Percentiles rank a stretch among this genome's conserved stretches.
These are phyloP conservation scores for Dunckerocampus dactyliophorus DNA, from an alignment of 2,113 vertebrate species.

Conservation along the genomic window DNA sequence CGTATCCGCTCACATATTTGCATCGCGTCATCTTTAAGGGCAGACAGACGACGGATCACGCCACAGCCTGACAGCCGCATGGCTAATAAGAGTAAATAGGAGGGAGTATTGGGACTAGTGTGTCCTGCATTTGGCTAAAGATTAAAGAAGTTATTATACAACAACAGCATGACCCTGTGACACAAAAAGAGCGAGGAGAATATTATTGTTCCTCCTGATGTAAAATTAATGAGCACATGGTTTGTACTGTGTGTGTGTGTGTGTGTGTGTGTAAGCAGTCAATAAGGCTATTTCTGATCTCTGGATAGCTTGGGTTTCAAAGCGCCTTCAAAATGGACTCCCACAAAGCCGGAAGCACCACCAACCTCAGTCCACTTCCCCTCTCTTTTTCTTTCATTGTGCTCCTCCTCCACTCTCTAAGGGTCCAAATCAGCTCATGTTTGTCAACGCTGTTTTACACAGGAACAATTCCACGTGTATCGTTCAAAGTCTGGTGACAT, in stretches of 20 bases:
- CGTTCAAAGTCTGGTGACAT: too few relatives aligned
- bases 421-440: too few relatives aligned
- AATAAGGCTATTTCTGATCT: constrained; percentile 74
- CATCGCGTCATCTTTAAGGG: constrained; percentile 68
- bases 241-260: constrained; percentile 49
- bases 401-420: constrained; percentile 45
- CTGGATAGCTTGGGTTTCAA: constrained; percentile 77
- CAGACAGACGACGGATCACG: constrained; percentile 53
- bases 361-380: constrained; percentile 55
- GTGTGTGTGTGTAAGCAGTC: constrained; percentile 62
- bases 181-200: constrained; percentile 24
- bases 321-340: constrained; percentile 70
- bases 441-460: too few relatives aligned
- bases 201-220: constrained; percentile 49
- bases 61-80: constrained; percentile 53
- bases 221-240: constrained; percentile 52
- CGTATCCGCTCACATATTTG: constrained; percentile 59
- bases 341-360: constrained; percentile 67
- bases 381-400: constrained; percentile 40
- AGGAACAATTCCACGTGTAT: too few relatives aligned
- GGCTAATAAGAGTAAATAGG: constrained; percentile 57
- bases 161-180: constrained; percentile 15
- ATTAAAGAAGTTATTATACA: constrained; percentile 32
- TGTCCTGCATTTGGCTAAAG: constrained; percentile 8
- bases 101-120: constrained; percentile 24